A percentile compares a stretch with the other conserved stretches of the same genome.
phyloP scores from a whole-genome alignment of 2,113 vertebrate genomes.

The Syrrhaptes paradoxus region DNA sequence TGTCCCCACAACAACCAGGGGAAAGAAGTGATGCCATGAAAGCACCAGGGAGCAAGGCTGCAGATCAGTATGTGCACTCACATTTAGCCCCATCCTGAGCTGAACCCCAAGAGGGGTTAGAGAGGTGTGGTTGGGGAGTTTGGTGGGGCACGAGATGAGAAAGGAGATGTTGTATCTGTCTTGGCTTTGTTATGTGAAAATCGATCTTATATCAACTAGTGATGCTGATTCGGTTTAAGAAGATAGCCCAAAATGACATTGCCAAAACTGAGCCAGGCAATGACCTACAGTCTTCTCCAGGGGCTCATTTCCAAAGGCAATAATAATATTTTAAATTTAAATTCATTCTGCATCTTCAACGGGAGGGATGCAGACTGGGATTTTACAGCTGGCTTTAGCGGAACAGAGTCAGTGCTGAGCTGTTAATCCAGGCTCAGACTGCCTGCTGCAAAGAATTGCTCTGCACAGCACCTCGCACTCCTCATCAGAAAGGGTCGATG shows the following conservation, averaged over 20 bases:
- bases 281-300: not conserved
- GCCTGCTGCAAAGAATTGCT: rapidly evolving
- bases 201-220: not conserved
- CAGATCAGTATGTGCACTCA: not conserved
- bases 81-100: not conserved
- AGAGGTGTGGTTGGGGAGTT: rapidly evolving
- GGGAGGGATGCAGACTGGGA: not conserved
- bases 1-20: not conserved
- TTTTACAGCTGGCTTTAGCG: not conserved
- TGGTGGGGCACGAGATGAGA: not conserved
- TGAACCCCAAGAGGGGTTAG: not conserved
- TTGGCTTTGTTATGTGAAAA: not conserved
- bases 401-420: not conserved
- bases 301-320: not conserved
- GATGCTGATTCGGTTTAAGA: not conserved
- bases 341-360: not conserved
- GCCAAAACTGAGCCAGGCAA: not conserved
- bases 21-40: not conserved
- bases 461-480: not conserved
- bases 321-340: not conserved
- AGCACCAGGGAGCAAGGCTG: not conserved
- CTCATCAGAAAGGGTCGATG: not conserved
- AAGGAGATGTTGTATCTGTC: not conserved
- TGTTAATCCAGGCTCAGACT: not conserved
- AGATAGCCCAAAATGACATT: not conserved